Base-by-base conservation (phyloP, 2,888 invertebrate genomes). In the Sclerodermus sp. region DNA sequence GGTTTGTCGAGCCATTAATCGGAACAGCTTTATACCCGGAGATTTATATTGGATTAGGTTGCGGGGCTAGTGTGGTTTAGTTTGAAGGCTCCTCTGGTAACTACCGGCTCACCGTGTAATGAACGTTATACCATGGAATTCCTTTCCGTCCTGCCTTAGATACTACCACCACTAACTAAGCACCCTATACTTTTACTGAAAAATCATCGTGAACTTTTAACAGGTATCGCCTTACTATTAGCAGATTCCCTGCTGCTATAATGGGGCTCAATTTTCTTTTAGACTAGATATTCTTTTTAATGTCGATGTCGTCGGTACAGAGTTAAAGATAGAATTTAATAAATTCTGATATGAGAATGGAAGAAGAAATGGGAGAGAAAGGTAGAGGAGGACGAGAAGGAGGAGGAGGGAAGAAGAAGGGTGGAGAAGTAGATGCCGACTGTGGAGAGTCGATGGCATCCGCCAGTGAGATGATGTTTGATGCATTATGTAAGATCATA, bases 1-100 rank as follows among this genome's bases (percentile, higher is more conserved):
- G 70, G 71, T 70, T 73, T 71, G 70, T 69, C 67, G 68, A 70
- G 67, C 71, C 72, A 73, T 73, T 73, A 73, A 73, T 73, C 72
- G 72, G 66, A 71, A 67, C 69, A 71, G 72, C 73, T 72, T 73
- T 71, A 73, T 71, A 67, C 70, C 68, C 50, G 57, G 64, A 71
- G 72, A 73, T 73, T 73, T 73, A 73, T 71, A 68, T 70, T 66
- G 70, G 70, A 73, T 71, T 70, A 71, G 66, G 66, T 70, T 68
- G 64, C 60, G 62, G 67, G 60, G 62, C 62, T 59, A 57, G 58
- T 45, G 64, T 55, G 70, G 66, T 71, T 70, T 62, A 68, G 70
- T 66, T 67, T 62, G 65, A 71, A 68, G 70, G 58, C 54, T 51
- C 40, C 46, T 18, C 37, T 52, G 43, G 56, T 62, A 62, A 66